These are phyloP conservation scores for Pollachius pollachius DNA, from an alignment of 2,113 vertebrate species.

Conservation along the genomic window DNA sequence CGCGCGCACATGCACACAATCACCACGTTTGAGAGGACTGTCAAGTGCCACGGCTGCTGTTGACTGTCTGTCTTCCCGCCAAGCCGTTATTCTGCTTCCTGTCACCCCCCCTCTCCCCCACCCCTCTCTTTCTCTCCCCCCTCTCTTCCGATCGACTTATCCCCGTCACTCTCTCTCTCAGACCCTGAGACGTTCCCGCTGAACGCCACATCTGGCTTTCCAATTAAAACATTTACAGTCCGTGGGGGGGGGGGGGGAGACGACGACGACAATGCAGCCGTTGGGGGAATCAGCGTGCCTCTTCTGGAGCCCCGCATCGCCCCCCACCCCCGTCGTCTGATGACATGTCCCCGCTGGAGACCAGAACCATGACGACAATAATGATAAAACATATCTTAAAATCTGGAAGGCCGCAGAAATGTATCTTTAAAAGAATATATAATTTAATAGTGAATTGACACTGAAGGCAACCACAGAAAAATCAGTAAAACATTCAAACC, in stretches of 20 bases:
- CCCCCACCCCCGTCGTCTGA: constrained; percentile 54
- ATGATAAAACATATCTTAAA: not conserved
- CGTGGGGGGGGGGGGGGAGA: constrained; percentile 61
- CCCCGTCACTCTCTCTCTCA: not conserved
- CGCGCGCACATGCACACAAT: constrained; percentile 1
- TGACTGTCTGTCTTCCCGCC: constrained; percentile 58
- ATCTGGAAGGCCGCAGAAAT: not conserved
- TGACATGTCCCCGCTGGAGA: constrained; percentile 51
- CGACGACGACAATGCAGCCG: constrained; percentile 67
- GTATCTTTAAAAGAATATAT: too few relatives aligned
- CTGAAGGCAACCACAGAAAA: too few relatives aligned
- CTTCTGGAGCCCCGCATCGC: constrained; percentile 8
- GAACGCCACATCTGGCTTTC: constrained; percentile 71
- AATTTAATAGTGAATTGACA: too few relatives aligned
- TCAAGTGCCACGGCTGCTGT: constrained; percentile 63
- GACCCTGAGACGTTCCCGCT: constrained; percentile 28
- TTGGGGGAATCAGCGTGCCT: constrained; percentile 66
- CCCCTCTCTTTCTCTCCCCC: constrained; percentile 13
- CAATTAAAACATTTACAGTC: constrained; percentile 75
- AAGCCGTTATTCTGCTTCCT: constrained; percentile 39
- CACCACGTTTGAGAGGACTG: constrained; percentile 53
- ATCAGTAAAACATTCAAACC: too few relatives aligned
- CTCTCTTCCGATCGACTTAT: not conserved
- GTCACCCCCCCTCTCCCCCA: constrained; percentile 15
- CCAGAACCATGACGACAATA: too few relatives aligned